A percentile compares a stretch with the other conserved stretches of the same genome.
Conservation (phyloP, 2,888 invertebrate species). For the Panzeria rudis region DNA sequence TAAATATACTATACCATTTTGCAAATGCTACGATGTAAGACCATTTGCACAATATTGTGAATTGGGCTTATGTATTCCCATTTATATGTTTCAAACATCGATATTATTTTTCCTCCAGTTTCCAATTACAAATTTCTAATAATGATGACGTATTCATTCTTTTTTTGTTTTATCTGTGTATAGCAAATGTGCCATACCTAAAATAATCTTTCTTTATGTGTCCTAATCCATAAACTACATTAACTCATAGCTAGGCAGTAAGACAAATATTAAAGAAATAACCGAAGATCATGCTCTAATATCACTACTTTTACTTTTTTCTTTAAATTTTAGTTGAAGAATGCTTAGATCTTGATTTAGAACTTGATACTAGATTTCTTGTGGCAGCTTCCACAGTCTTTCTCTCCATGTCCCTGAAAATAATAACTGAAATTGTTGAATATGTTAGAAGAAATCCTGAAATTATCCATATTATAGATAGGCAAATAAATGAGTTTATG, state of each 20-base stretch:
- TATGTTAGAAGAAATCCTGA: slow-evolving; percentile 82
- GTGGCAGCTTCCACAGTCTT: slow-evolving; percentile 82
- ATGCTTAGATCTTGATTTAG: slow-evolving; percentile 78
- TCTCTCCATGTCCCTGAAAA: slow-evolving; percentile 82
- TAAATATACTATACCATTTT: no score
- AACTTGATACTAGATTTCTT: slow-evolving; percentile 81
- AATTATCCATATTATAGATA: slow-evolving; percentile 81
- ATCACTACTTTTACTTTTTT: slow-evolving; percentile 42
- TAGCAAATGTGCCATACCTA: no score
- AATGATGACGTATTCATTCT: no score
- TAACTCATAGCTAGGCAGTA: neutral
- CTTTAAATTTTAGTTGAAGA: slow-evolving; percentile 79
- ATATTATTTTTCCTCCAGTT: no score
- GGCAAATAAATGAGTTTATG: slow-evolving; percentile 81
- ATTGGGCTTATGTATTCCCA: no score
- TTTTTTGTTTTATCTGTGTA: no score
- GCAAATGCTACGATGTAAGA: no score
- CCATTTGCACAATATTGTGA: no score
- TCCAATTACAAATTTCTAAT: no score
- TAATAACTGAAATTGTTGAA: slow-evolving; percentile 82
- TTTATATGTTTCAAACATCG: no score
- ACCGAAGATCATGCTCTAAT: slow-evolving; percentile 35
- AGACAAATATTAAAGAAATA: neutral
- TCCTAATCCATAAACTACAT: neutral
- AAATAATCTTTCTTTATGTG: neutral